Base-by-base conservation (phyloP, 1,140 invertebrate species). In the Ostrea edulis region DNA sequence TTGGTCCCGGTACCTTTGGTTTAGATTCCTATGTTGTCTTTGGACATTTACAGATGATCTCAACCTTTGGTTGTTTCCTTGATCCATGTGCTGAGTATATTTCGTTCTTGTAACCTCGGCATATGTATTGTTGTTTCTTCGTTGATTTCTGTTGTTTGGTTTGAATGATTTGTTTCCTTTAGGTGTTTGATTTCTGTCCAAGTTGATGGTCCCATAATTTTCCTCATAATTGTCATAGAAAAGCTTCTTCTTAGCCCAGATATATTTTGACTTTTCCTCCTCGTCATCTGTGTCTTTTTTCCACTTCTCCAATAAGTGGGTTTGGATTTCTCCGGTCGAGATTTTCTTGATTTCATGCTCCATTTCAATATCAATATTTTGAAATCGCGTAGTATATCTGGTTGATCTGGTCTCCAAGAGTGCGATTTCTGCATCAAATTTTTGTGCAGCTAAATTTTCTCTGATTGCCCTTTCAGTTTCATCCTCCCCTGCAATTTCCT, bases 341-440 rank as follows among this genome's bases (percentile, higher is more conserved):
- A 22, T 65, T 20, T n/a, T n/a, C n/a, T n/a, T n/a, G n/a, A n/a
- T n/a, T n/a, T n/a, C n/a, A n/a, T n/a, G n/a, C n/a, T n/a, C n/a
- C n/a, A n/a, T n/a, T n/a, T n/a, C n/a, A n/a, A n/a, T n/a, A n/a
- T n/a, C n/a, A n/a, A n/a, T n/a, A n/a, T n/a, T n/a, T n/a, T n/a
- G n/a, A n/a, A n/a, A n/a, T n/a, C n/a, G n/a, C n/a, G n/a, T n/a
- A n/a, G 55, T 17, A 51, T 58, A 87, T 62, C 86, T 0, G 12
- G 54, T n/a, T 62, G 12, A 82, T 87, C 86, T 58, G 20, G 71
- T 53, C 51, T 58, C 62, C 29, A 87, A 55, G 4, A 87, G 44
- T 8, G 86, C 81, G n/a, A 87, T 87, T 82, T 87, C 86, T 82
- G 86, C 68, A 82, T 82, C 77, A 29, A 87, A 62, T 53, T 55